Percentiles rank a stretch among this genome's conserved stretches.
phyloP scores from a whole-genome alignment of 2,113 vertebrate species.

The Lucifuga dentata region DNA sequence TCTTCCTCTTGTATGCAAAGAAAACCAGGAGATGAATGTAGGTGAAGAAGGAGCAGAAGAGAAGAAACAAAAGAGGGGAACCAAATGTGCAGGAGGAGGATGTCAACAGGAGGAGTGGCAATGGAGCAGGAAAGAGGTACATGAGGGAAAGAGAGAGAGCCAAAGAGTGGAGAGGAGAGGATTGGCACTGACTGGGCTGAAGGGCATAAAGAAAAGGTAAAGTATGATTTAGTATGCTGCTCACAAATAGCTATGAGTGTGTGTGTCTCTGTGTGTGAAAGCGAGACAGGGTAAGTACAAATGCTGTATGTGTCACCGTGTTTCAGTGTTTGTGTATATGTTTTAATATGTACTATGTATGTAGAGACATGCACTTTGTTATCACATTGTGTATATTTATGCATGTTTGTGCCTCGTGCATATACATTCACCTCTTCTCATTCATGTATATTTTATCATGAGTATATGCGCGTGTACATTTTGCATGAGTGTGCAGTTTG shows the following conservation, averaged over 20 bases:
- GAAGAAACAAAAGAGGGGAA: not conserved
- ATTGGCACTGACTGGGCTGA: slow-evolving; percentile 28
- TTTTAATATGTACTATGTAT: not conserved
- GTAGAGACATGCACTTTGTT: not conserved
- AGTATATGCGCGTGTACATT: not conserved
- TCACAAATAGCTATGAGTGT: slow-evolving; percentile 28
- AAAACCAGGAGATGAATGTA: not conserved
- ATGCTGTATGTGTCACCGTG: no score
- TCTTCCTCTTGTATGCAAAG: no score
- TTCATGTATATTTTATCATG: not conserved
- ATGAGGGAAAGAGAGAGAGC: not conserved
- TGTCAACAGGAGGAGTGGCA: not conserved
- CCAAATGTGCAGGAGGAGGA: not conserved
- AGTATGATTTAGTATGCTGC: slow-evolving; percentile 40
- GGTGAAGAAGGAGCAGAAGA: not conserved
- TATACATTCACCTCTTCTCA: not conserved
- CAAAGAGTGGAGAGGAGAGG: slow-evolving; percentile 1
- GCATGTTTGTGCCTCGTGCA: not conserved
- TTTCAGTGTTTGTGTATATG: not conserved
- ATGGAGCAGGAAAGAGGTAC: not conserved
- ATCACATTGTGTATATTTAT: not conserved
- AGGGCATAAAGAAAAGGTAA: slow-evolving; percentile 34
- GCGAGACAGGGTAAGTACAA: no score
- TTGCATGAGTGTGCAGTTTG: not conserved
- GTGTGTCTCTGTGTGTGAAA: not conserved